A percentile compares a stretch with the other conserved stretches of the same genome.
Evolutionary conservation across 2,797 vertebrate species (phyloP).

Genomic region (Simalia tracyae): DNA sequence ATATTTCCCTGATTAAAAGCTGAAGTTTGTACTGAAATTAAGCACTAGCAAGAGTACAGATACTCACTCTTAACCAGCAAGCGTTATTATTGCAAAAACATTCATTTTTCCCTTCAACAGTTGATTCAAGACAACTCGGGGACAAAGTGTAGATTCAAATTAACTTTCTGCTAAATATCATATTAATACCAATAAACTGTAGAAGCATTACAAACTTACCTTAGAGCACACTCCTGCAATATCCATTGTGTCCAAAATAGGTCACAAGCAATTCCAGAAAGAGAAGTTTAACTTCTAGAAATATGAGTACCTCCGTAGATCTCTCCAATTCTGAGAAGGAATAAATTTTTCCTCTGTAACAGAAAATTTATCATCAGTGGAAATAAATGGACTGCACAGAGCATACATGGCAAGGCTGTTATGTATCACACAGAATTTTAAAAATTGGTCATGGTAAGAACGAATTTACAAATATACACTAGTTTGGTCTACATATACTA

Average conservation of each 20-base stretch:
- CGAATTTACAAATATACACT: background rate
- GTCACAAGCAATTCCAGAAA: constrained; percentile 37
- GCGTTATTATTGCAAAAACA: background rate
- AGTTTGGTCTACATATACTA: background rate
- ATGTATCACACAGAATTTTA: background rate
- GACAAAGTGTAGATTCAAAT: background rate
- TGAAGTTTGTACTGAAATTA: background rate
- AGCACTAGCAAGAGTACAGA: background rate
- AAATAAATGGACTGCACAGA: constrained; percentile 4
- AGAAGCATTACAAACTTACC: constrained; percentile 56
- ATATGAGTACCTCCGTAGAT: constrained; percentile 30
- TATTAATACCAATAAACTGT: background rate
- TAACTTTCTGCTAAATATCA: background rate
- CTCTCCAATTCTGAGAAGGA: constrained; percentile 36
- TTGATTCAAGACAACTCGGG: background rate
- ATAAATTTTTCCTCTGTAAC: constrained; percentile 51
- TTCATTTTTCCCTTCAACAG: background rate
- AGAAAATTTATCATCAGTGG: constrained; percentile 24
- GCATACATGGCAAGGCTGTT: background rate
- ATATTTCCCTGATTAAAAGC: background rate
- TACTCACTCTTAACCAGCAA: background rate
- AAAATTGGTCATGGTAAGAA: background rate
- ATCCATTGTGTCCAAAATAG: constrained; percentile 64
- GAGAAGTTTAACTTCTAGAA: constrained; percentile 23
- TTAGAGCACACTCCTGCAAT: constrained; percentile 51